Evolutionary conservation across 2,113 vertebrate species (phyloP), one percentile per base, ranked within the genome.

Genomic region (Trogon melanurus): DNA sequence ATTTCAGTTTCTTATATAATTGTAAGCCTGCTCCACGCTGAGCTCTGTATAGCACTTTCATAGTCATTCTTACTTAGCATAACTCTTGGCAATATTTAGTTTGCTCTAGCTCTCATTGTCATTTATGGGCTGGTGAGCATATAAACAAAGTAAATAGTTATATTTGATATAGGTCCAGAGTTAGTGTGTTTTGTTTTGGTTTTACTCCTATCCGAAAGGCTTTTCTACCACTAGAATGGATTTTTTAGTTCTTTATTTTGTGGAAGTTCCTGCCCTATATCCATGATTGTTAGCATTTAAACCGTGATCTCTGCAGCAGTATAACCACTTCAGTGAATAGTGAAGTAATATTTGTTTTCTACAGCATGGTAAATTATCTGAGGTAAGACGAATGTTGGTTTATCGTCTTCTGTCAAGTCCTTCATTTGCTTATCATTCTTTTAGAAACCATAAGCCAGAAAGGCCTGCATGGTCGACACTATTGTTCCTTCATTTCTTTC

Each of bases 31-130:
- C 19, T 47, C 10, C 12, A 18, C 23, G 30, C 3, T 81, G 44
- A 75, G 9, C 8, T 82, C 12, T 1, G 1, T 34, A 2, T 36
- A 45, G 16, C 4, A 29, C 17, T 26, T 89, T 79, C 1, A 0
- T 47, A 25, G 44, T 62, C 8, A 15, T 76, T 71, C 44, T 66
- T 88, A 67, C 12, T 6, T 58, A 0, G 38, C 71, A 7, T 84
- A 74, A 65, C 16, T 44, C 34, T 54, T 62, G 18, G 4, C 80
- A 15, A 22, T 51, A 45, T 0, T 71, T 85, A 36, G 11, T 69
- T 80, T 84, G 29, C 20, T 85, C 10, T 51, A 26, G 50, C 5
- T n/a, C 10, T 50, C 4, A 27, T 65, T 80, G 2, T 74, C 11
- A 74, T 72, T 54, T 58, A 25, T 32, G n/a, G 16, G 7, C 13